Evolutionary conservation across 2,113 vertebrate genomes (phyloP), one percentile per base, ranked within the genome.

Genomic region (Pygoscelis antarcticus): DNA sequence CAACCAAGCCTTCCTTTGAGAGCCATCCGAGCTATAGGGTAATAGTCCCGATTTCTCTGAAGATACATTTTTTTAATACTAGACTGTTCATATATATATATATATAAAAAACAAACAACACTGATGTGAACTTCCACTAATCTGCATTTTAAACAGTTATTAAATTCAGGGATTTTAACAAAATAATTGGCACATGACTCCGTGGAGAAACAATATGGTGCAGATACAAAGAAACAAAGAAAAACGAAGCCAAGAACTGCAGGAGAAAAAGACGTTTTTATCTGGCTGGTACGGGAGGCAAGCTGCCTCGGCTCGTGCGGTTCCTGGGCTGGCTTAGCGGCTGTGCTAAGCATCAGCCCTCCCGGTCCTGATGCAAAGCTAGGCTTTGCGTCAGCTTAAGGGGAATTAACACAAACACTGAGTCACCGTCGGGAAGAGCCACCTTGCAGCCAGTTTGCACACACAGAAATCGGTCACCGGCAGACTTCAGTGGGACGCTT

Each of bases 381-480:
- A 3, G 46, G 79, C 46, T 76, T 32, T 46, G 62, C 1, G 0
- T 26, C 51, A 64, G 47, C 55, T 46, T 16, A 46, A 22, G 14
- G 8, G 51, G 58, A 55, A 49, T 25, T 23, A 14, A 23, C 34
- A 11, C 40, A 40, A 26, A 36, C 30, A 11, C 46, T 1, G 10
- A 58, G 51, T 1, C 38, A 9, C 26, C 1, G 1, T 34, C 0
- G 9, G 55, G 47, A 23, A 18, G 8, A 62, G 58, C 52, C 30
- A 36, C 51, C 34, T 10, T 2, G 38, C 64, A 83, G 55, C 20
- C 44, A 23, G 14, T 25, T 4, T 25, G 34, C 4, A 1, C 27
- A 2, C 57, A 11, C 42, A 21, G 36, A 9, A 10, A 22, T 14
- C 1, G 10, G 20, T 27, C 61, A 8, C 57, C 3, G 0, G 32